Percentiles rank a stretch among this genome's conserved stretches.
These are phyloP conservation scores for Exocentrus adspersus DNA, from an alignment of 2,888 invertebrate species.

Conservation along the genomic window DNA sequence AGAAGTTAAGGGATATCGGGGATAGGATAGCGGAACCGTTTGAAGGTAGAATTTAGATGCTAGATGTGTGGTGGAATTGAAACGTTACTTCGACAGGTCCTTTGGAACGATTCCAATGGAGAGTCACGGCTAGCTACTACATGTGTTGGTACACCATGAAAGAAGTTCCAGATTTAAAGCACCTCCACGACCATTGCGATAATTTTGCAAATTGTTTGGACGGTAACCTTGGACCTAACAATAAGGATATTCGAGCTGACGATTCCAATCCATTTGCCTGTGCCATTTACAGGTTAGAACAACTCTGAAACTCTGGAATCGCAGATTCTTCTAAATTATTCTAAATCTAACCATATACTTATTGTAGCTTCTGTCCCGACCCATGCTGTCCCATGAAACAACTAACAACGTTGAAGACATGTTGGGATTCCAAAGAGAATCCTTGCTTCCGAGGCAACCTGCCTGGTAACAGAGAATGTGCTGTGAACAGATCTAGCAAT, in stretches of 20 bases:
- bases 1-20: conserved; percentile 62
- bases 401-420: conserved; percentile 61
- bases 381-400: conserved; percentile 70
- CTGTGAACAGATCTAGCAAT: conserved; percentile 51
- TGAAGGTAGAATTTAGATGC: conserved; percentile 56
- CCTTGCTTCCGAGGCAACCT: conserved; percentile 66
- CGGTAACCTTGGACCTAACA: conserved; percentile 59
- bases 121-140: conserved; percentile 71
- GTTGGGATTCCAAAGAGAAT: conserved; percentile 63
- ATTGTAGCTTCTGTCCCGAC: conserved; percentile 71
- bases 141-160: conserved; percentile 76
- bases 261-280: conserved; percentile 68
- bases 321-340: too few relatives aligned
- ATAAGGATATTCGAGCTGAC: conserved; percentile 67
- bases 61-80: too few relatives aligned
- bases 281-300: conserved; percentile 58
- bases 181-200: conserved; percentile 69
- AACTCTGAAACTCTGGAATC: too few relatives aligned
- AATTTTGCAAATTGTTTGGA: conserved; percentile 71
- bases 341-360: too few relatives aligned
- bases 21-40: conserved; percentile 66
- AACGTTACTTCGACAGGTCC: too few relatives aligned
- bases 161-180: conserved; percentile 64
- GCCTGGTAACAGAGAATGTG: conserved; percentile 52
- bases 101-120: conserved; percentile 71